A percentile compares a stretch with the other conserved stretches of the same genome.
These are phyloP conservation scores for Ovis canadensis DNA, from an alignment of 2,113 vertebrate genomes.

Conservation along the genomic window DNA sequence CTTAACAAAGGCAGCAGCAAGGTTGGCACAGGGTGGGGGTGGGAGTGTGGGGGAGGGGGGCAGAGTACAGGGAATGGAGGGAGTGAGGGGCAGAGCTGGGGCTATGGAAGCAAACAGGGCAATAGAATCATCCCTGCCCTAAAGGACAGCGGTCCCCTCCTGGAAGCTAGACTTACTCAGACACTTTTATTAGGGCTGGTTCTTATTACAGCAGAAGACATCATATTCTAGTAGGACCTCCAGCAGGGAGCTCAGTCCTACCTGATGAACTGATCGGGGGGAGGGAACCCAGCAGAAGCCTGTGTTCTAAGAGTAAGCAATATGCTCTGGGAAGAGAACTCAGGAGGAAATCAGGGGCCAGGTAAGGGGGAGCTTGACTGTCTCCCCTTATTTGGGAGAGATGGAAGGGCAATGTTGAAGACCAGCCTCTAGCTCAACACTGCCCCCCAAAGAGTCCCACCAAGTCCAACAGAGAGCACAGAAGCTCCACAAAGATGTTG, in stretches of 20 bases:
- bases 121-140: neutral
- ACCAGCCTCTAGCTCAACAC: neutral
- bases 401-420: neutral
- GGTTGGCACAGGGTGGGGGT: neutral
- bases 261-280: neutral
- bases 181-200: neutral
- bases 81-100: neutral
- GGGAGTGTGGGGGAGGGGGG: no score
- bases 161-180: neutral
- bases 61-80: neutral
- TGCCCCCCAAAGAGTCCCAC: neutral
- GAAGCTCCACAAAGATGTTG: neutral
- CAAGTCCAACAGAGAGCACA: neutral
- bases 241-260: neutral
- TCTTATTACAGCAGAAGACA: neutral
- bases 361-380: neutral
- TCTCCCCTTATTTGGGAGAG: neutral
- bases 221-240: neutral
- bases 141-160: neutral
- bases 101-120: neutral
- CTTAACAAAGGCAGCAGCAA: neutral
- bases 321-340: neutral
- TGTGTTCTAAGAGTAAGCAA: neutral
- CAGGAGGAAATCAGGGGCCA: neutral
- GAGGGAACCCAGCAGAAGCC: neutral